phyloP scores from a whole-genome alignment of 2,113 vertebrate species.

The Prolemur simus region DNA sequence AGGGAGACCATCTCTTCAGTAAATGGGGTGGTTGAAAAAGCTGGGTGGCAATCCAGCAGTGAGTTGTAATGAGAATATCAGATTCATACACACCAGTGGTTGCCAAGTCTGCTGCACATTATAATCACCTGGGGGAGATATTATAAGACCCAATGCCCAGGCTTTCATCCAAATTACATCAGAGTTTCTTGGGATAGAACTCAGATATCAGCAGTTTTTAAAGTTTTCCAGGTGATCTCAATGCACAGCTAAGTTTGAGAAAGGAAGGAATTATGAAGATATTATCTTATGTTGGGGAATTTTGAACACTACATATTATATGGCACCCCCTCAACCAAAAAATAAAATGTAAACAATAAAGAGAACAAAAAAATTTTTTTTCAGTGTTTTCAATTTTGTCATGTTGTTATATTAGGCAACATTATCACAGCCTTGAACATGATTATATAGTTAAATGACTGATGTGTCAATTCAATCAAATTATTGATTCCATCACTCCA shows the following conservation, averaged over 20 bases:
- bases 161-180: not conserved
- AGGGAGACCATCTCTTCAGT: not conserved
- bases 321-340: not conserved
- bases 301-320: not conserved
- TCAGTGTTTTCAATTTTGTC: not conserved
- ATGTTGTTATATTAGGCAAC: not conserved
- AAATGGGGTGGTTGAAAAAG: not conserved
- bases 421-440: not conserved
- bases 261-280: not conserved
- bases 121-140: not conserved
- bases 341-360: not conserved
- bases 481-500: not conserved
- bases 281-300: not conserved
- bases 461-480: not conserved
- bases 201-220: not conserved
- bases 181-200: not conserved
- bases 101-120: not conserved
- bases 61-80: not conserved
- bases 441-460: not conserved
- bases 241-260: not conserved
- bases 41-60: not conserved
- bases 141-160: not conserved
- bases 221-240: conserved; percentile 18
- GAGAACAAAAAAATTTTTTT: not conserved
- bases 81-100: not conserved